These are phyloP conservation scores for Periphyllus acericola DNA, from an alignment of 2,888 invertebrate species.

Conservation along the genomic window DNA sequence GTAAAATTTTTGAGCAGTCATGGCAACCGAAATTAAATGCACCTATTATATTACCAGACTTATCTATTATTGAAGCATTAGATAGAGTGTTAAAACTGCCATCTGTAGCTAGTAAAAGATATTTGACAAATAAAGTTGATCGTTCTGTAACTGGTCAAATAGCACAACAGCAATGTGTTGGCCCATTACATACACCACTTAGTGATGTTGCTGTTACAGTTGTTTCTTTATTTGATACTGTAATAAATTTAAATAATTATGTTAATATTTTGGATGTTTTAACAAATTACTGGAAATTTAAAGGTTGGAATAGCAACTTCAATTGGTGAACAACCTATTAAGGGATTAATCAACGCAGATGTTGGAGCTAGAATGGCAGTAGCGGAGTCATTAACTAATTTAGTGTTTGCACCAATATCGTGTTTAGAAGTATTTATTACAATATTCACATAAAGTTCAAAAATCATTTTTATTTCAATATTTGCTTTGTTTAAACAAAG, in stretches of 20 bases:
- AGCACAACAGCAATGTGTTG: constrained; percentile 98
- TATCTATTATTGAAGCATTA: constrained; percentile 77
- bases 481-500: constrained; percentile 67
- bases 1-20: constrained; percentile 70
- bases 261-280: background rate
- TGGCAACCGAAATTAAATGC: constrained; percentile 32
- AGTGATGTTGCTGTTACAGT: constrained; percentile 94
- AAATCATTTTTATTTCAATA: background rate
- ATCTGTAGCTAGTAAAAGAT: constrained; percentile 93
- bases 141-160: constrained; percentile 94
- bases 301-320: constrained; percentile 89
- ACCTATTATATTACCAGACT: constrained; percentile 64
- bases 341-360: constrained; percentile 83
- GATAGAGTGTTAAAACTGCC: constrained; percentile 86
- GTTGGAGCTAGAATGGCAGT: constrained; percentile 95
- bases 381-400: constrained; percentile 91
- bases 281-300: background rate
- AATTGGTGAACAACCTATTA: constrained; percentile 97
- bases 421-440: constrained; percentile 69
- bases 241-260: constrained; percentile 66
- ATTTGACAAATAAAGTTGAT: constrained; percentile 94
- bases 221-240: constrained; percentile 82
- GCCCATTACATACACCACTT: constrained; percentile 94
- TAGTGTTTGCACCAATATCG: constrained; percentile 78
- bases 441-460: background rate